Base-by-base conservation (phyloP, 1,140 invertebrate species). In the Drosophila suzukii region DNA sequence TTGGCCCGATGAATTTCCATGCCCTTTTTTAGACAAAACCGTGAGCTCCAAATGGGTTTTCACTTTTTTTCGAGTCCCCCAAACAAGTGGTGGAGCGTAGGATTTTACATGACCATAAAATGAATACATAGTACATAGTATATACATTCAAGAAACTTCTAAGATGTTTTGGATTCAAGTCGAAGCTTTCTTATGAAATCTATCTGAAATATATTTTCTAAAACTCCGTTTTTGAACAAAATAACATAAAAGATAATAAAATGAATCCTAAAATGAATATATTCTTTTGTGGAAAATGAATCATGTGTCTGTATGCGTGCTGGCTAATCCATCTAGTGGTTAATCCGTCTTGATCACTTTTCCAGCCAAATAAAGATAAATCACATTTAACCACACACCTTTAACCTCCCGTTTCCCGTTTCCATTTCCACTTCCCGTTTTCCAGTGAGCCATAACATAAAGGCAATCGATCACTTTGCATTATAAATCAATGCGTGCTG, bases 381-480 rank as follows among this genome's bases (percentile, higher is more conserved):
- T 65, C 43, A 71, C 38, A 62, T 58, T 47, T 57, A 30, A 6
- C 54, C 58, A 7, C 58, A 65, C 62, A 61, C 62, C 62, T 66
- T 49, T 66, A 66, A 67, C 63, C 63, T 65, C 46, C 46, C 47
- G 47, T 49, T 49, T 32, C 24, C 46, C 15, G 8, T 44, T 44
- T 44, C 44, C 44, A 32, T 66, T 67, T 68, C 65, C 63, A 50
- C 60, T 67, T 67, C 63, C 63, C 60, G 63, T 36, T 49, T 68
- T 68, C 60, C 60, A 50, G 12, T 65, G 61, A 68, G 65, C 65
- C 65, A 68, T 67, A 36, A 51, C 63, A 67, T 67, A 46, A 38
- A 24, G 62, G 44, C 65, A 71, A 71, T 71, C 67, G 67, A 71
- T 71, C 67, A 71, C 67, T 70, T 68, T 53, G 61, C 46, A 53